phyloP scores from a whole-genome alignment of 2,888 invertebrate species.

The Mythimna ferrago region DNA sequence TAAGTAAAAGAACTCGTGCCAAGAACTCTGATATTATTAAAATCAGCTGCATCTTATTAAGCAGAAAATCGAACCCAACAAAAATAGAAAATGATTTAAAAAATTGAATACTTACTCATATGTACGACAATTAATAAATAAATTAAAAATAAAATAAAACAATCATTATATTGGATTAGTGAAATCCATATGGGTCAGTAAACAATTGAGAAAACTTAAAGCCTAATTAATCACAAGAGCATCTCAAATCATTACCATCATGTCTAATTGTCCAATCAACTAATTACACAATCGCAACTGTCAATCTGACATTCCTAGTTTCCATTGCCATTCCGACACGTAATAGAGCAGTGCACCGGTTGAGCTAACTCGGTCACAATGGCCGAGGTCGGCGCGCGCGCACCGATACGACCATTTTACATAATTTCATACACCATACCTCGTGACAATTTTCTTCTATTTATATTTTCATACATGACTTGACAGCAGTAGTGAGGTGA shows the following conservation, averaged over 20 bases:
- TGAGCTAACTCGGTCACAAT: slow-evolving; percentile 76
- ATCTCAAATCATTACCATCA: neutral
- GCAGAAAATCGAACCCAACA: neutral
- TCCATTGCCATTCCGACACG: slow-evolving; percentile 59
- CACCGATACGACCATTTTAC: slow-evolving; percentile 58
- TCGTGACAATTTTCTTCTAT: slow-evolving; percentile 39
- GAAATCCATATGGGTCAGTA: no score
- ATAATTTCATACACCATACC: slow-evolving; percentile 51
- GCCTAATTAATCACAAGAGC: neutral
- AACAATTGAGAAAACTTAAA: no score
- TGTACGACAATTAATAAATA: neutral
- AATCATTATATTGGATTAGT: no score
- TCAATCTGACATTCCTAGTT: slow-evolving; percentile 39
- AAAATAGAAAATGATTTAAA: neutral
- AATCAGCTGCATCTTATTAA: no score
- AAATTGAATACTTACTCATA: neutral
- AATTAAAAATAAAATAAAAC: no score
- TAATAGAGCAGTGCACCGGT: slow-evolving; percentile 67
- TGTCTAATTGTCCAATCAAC: slow-evolving; percentile 14
- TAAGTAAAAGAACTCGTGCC: no score
- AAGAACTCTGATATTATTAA: no score
- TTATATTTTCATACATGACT: slow-evolving; percentile 26
- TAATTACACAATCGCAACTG: slow-evolving; percentile 35
- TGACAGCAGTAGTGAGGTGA: slow-evolving; percentile 18
- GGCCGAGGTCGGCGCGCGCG: slow-evolving; percentile 72